Evolutionary conservation across 1,140 invertebrate genomes (phyloP).

Genomic region (Melitaea cinxia): DNA sequence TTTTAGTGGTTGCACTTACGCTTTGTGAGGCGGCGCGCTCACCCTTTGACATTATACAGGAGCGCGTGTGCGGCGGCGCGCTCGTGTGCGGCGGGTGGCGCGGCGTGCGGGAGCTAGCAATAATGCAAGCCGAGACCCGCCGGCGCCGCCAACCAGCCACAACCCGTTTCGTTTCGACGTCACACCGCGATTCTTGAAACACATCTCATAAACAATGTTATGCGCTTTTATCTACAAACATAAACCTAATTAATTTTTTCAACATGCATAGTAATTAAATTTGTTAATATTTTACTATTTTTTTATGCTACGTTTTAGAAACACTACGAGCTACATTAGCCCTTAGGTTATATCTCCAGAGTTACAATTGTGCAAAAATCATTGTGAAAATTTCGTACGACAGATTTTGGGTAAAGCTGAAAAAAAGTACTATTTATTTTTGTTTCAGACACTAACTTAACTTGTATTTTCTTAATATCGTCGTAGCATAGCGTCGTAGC

Average conservation of each 20-base stretch:
- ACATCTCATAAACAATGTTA: neutral
- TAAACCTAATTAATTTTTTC: neutral
- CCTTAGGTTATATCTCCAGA: too few relatives aligned
- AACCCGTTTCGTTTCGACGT: neutral
- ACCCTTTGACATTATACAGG: constrained; percentile 77
- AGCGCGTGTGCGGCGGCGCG: constrained; percentile 38
- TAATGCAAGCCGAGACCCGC: constrained; percentile 54
- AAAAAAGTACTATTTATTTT: too few relatives aligned
- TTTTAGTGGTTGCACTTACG: constrained; percentile 82
- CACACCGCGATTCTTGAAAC: neutral
- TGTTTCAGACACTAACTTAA: too few relatives aligned
- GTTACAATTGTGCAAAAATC: too few relatives aligned
- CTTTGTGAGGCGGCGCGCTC: constrained; percentile 77
- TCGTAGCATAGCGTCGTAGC: too few relatives aligned
- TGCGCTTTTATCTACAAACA: neutral
- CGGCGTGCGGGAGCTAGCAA: constrained; percentile 41
- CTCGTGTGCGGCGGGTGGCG: neutral
- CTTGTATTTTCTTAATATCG: too few relatives aligned
- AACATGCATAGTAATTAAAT: too few relatives aligned
- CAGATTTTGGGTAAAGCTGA: too few relatives aligned
- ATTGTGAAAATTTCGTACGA: too few relatives aligned
- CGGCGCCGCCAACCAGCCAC: constrained; percentile 40
- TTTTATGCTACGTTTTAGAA: too few relatives aligned
- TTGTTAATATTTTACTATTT: too few relatives aligned
- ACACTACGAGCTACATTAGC: too few relatives aligned